phyloP scores from a whole-genome alignment of 2,113 vertebrate genomes.

The Psittacula cyanocephala region DNA sequence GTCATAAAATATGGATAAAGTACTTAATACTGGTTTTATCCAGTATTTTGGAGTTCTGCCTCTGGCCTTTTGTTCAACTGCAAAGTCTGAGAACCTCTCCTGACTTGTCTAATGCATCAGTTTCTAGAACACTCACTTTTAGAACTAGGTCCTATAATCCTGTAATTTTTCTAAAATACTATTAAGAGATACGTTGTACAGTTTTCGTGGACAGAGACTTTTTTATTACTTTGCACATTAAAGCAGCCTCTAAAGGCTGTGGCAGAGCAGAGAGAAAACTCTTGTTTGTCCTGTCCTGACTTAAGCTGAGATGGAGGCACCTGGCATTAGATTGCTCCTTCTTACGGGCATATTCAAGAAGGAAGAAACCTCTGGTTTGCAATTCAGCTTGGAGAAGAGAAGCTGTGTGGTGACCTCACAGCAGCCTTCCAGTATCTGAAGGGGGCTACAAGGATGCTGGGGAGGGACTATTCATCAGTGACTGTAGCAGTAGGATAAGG shows the following conservation, averaged over 20 bases:
- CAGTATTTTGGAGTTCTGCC: neutral
- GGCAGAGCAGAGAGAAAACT: neutral
- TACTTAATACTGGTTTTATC: neutral
- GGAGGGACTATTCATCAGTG: neutral
- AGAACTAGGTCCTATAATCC: neutral
- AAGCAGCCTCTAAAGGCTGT: neutral
- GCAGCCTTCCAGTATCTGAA: neutral
- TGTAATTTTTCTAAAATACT: neutral
- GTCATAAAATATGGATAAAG: neutral
- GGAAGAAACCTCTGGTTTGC: neutral
- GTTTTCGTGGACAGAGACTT: neutral
- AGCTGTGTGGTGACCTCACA: neutral
- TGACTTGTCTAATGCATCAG: neutral
- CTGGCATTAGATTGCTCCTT: neutral
- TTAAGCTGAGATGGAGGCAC: neutral
- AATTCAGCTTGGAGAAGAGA: neutral
- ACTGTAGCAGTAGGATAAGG: neutral
- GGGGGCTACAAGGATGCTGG: neutral
- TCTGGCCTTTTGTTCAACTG: neutral
- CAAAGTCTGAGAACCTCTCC: neutral
- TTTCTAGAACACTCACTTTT: neutral
- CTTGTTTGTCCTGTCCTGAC: neutral
- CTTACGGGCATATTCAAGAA: neutral
- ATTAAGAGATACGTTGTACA: neutral
- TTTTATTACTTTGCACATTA: neutral